Conservation (phyloP, 2,113 vertebrate species). For the Ursus arctos region DNA sequence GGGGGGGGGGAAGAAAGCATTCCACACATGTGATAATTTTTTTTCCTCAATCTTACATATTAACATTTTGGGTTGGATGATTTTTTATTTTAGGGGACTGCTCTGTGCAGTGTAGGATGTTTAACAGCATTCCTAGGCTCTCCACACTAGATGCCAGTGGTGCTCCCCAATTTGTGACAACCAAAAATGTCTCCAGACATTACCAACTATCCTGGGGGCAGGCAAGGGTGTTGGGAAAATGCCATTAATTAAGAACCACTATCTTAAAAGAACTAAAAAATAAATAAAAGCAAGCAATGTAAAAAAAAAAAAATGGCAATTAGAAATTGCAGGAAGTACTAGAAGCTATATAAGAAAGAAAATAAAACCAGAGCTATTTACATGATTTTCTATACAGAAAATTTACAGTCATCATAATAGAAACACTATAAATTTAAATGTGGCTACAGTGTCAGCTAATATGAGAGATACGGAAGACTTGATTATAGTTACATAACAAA, state of each 20-base stretch:
- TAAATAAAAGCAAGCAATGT: background rate
- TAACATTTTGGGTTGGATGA: background rate
- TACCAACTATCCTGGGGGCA: background rate
- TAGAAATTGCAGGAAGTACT: background rate
- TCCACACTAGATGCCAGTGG: background rate
- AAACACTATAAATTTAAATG: background rate
- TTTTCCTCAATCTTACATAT: background rate
- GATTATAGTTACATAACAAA: background rate
- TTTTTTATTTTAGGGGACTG: background rate
- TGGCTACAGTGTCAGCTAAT: background rate
- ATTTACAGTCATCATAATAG: background rate
- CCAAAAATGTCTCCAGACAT: background rate
- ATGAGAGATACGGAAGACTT: background rate
- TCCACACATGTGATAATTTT: background rate
- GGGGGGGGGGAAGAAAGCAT: background rate
- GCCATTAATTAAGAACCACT: background rate
- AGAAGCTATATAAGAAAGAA: background rate
- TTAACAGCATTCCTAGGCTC: background rate
- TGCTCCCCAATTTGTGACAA: background rate
- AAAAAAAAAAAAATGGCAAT: background rate
- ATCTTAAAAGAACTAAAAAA: background rate
- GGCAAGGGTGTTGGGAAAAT: background rate
- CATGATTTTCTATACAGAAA: background rate
- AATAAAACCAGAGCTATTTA: background rate
- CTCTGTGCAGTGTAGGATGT: background rate